Conservation (phyloP, 2,113 vertebrate species). For the Antechinus flavipes region DNA sequence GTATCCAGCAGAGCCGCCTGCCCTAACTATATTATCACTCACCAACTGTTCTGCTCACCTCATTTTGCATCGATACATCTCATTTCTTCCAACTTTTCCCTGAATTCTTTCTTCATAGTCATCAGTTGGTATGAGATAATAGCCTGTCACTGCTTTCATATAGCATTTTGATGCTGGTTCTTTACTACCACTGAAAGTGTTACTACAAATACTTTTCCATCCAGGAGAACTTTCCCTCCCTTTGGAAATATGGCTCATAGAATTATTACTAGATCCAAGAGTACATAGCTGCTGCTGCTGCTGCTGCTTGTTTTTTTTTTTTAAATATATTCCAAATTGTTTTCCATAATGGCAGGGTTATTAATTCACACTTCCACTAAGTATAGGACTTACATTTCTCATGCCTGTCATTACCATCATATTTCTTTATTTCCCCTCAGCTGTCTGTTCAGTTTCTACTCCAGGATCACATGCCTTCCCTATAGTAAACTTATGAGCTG, state of each 20-base stretch:
- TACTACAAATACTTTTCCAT: not conserved
- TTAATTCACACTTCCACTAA: not conserved
- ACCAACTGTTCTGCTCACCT: not conserved
- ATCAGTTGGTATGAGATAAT: not conserved
- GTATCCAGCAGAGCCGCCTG: no score
- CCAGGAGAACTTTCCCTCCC: not conserved
- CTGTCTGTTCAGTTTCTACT: not conserved
- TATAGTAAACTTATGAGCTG: not conserved
- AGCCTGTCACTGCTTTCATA: not conserved
- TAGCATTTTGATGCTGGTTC: not conserved
- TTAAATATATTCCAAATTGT: not conserved
- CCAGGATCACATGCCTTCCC: not conserved
- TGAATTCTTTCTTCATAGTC: not conserved
- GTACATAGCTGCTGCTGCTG: not conserved
- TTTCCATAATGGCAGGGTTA: not conserved
- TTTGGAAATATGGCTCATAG: not conserved
- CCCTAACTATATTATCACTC: not conserved
- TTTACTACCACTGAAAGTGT: not conserved
- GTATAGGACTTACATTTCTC: not conserved
- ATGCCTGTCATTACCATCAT: not conserved
- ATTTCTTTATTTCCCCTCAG: not conserved
- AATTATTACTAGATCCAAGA: not conserved
- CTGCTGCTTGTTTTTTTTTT: not conserved
- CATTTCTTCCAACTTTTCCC: not conserved
- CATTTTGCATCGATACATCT: not conserved